A percentile compares a stretch with the other conserved stretches of the same genome.
These are phyloP conservation scores for Strix occidentalis DNA, from an alignment of 2,797 vertebrate species.

Conservation along the genomic window DNA sequence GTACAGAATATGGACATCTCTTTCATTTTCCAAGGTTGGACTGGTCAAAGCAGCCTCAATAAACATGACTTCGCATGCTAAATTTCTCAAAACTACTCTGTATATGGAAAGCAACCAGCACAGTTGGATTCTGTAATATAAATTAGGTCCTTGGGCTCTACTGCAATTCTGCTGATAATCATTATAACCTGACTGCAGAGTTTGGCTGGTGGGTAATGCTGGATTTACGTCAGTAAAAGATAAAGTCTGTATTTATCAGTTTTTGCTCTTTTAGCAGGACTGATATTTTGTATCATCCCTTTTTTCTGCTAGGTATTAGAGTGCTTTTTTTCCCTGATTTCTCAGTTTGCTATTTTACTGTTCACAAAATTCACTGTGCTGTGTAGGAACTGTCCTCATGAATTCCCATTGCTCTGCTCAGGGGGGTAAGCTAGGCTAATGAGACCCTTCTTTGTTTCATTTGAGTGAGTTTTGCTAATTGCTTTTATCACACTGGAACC, in stretches of 20 bases:
- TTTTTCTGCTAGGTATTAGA: background rate
- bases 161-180: background rate
- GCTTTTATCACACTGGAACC: slow-evolving; percentile 46
- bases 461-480: slow-evolving; percentile 53
- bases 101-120: background rate
- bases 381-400: background rate
- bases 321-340: background rate
- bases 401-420: slow-evolving; percentile 34
- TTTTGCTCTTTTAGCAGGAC: background rate
- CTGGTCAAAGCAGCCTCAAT: background rate
- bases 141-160: background rate
- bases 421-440: background rate
- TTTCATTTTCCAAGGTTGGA: background rate
- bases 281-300: background rate
- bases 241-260: background rate
- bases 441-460: slow-evolving; percentile 36
- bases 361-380: background rate
- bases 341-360: background rate
- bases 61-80: background rate
- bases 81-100: background rate
- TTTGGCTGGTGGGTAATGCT: background rate
- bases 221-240: background rate
- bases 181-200: background rate
- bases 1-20: background rate
- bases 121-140: background rate